Evolutionary conservation across 2,888 invertebrate species (phyloP), one percentile per base, ranked within the genome.

Genomic region (Dexiosoma caninum): DNA sequence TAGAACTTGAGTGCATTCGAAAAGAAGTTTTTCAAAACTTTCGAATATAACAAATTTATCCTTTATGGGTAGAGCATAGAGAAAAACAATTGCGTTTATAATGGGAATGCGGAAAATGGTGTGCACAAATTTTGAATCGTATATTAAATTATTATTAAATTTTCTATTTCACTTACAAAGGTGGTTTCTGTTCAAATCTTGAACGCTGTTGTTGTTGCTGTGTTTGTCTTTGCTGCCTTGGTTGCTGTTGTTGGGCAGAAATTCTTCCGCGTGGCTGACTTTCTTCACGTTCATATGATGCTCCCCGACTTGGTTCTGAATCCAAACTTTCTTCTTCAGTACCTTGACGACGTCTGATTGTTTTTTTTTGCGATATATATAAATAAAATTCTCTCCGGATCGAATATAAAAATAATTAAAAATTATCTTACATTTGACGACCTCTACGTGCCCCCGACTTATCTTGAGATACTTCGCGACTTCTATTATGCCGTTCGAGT

Each of bases 251-350:
- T n/a, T 77, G 72, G n/a, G 32, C 14, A 44, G 44, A 55, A 23
- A 55, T 78, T 42, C 77, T 78, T 8, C 27, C 32, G 27, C 70
- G 70, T 62, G 87, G 70, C 78, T 88, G 88, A 84, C 86, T 87
- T 44, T 46, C 71, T 78, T 84, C 84, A 19, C 88, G 87, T 44
- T 88, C 85, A 74, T 87, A 87, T 55, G 88, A 88, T 51, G 85
- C 86, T 72, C 85, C 88, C 27, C 88, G 84, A 83, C 87, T 88
- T 51, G 85, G 85, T 72, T 85, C 86, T 57, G 88, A 88, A 53
- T 88, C 87, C 85, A 88, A 87, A 72, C 86, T 85, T 84, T 88
- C 88, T 51, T 83, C 85, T 71, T 84, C 84, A 21, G 83, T 83
- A 23, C 82, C 85, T 32, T 83, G 84, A 69, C 86, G 86, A 8